These are phyloP conservation scores for Cecropterus lyciades DNA, from an alignment of 1,140 invertebrate species.

Conservation along the genomic window DNA sequence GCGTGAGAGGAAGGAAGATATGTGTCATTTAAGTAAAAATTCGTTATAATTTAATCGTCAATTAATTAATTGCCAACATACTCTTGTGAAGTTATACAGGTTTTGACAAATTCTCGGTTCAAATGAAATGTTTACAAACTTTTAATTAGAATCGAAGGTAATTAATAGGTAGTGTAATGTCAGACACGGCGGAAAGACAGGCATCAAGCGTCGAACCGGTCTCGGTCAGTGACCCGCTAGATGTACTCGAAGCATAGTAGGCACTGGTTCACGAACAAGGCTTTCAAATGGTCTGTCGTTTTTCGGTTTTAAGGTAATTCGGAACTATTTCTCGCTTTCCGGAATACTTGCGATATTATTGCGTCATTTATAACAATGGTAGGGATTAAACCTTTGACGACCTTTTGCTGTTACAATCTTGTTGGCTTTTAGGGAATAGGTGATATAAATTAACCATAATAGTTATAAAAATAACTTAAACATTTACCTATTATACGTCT, in stretches of 20 bases:
- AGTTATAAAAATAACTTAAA: too few species aligned
- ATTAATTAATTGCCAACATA: too few species aligned
- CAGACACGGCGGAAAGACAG: slow-evolving; percentile 50
- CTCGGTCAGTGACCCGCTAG: slow-evolving; percentile 66
- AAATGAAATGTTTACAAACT: slow-evolving; percentile 5
- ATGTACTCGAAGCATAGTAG: slow-evolving; percentile 48
- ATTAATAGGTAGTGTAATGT: slow-evolving; percentile 50
- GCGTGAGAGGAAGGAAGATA: too few species aligned
- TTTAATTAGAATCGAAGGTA: slow-evolving; percentile 38
- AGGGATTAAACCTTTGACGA: too few species aligned
- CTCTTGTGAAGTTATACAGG: too few species aligned
- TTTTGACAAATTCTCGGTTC: not conserved
- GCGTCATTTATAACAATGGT: too few species aligned
- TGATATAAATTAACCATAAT: too few species aligned
- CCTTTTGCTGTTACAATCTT: too few species aligned
- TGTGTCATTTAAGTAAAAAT: too few species aligned
- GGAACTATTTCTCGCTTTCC: not conserved
- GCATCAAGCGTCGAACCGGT: slow-evolving; percentile 69
- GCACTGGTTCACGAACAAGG: slow-evolving; percentile 26
- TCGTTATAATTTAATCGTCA: too few species aligned
- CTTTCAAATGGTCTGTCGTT: slow-evolving; percentile 23
- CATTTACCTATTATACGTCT: too few species aligned
- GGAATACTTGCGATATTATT: not conserved
- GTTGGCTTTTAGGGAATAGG: too few species aligned
- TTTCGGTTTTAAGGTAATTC: slow-evolving; percentile 24